Evolutionary conservation across 92 coral and sea anemone species (phyloP).

Genomic region (Muricea muricata): DNA sequence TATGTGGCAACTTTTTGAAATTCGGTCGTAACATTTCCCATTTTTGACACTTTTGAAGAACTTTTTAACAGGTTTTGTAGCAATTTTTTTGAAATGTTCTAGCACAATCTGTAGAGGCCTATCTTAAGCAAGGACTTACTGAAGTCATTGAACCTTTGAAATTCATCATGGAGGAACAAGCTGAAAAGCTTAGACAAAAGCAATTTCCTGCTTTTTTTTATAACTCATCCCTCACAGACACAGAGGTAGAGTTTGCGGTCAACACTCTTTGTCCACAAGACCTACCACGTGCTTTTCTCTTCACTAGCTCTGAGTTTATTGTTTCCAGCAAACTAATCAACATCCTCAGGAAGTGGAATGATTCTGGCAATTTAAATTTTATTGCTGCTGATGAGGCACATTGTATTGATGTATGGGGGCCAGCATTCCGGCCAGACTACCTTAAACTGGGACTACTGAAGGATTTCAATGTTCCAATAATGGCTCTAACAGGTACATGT

Average conservation of each 20-base stretch:
- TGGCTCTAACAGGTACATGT: no score
- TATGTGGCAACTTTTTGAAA: no score
- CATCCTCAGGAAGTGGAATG: slow-evolving; percentile 52
- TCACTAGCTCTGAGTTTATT: slow-evolving; percentile 59
- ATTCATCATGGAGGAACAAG: slow-evolving; percentile 61
- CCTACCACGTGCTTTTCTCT: slow-evolving; percentile 42
- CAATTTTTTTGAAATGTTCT: no score
- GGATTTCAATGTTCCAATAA: no score
- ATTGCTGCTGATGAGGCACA: slow-evolving; percentile 55
- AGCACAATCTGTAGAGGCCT: no score
- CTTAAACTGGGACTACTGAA: no score
- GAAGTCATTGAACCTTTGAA: slow-evolving; percentile 48
- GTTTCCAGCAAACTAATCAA: no score
- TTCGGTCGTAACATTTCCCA: no score
- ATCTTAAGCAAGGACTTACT: slow-evolving; percentile 47
- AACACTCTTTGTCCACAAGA: no score
- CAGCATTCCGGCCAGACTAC: slow-evolving; percentile 42
- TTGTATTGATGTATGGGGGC: slow-evolving; percentile 60
- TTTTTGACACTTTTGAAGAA: no score
- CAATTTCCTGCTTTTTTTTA: slow-evolving; percentile 60
- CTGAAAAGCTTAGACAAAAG: slow-evolving; percentile 56
- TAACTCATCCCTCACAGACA: slow-evolving; percentile 61
- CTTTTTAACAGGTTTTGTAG: no score
- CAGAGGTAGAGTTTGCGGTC: slow-evolving; percentile 56
- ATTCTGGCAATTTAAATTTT: slow-evolving; percentile 19